A percentile compares a stretch with the other conserved stretches of the same genome.
Conservation (phyloP, 2,888 invertebrate species). For the Baronia brevicornis region DNA sequence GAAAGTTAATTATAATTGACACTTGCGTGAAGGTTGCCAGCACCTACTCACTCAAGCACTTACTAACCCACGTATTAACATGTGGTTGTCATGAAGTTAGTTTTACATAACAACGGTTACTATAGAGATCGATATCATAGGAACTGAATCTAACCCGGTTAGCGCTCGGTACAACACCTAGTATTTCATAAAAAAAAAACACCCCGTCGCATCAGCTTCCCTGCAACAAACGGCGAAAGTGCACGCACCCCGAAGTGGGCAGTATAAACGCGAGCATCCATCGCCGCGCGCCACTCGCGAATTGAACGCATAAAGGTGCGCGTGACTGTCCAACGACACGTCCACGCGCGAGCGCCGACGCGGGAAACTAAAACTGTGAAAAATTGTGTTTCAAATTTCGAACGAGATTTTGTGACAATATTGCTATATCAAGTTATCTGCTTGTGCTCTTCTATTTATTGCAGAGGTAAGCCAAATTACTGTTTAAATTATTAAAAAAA, state of each 20-base stretch:
- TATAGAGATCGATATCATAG: no score
- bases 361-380: slow-evolving; percentile 15
- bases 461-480: slow-evolving; percentile 8
- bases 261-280: slow-evolving; percentile 53
- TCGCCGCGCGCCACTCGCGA: slow-evolving; percentile 53
- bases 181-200: slow-evolving; percentile 13
- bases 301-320: slow-evolving; percentile 39
- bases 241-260: slow-evolving; percentile 35
- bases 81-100: no score
- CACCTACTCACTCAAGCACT: no score
- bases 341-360: slow-evolving; percentile 21
- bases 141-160: no score
- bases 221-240: slow-evolving; percentile 54
- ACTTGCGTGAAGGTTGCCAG: no score
- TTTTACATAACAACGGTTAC: no score
- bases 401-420: slow-evolving; percentile 21
- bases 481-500: no score
- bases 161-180: not conserved
- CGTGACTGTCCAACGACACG: slow-evolving; percentile 32
- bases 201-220: slow-evolving; percentile 22
- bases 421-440: slow-evolving; percentile 8
- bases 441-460: slow-evolving; percentile 1
- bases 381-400: slow-evolving; percentile 28
- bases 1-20: no score
- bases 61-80: no score